These are phyloP conservation scores for Hirtodrosophila alboralis DNA, from an alignment of 2,888 invertebrate genomes.

Conservation along the genomic window DNA sequence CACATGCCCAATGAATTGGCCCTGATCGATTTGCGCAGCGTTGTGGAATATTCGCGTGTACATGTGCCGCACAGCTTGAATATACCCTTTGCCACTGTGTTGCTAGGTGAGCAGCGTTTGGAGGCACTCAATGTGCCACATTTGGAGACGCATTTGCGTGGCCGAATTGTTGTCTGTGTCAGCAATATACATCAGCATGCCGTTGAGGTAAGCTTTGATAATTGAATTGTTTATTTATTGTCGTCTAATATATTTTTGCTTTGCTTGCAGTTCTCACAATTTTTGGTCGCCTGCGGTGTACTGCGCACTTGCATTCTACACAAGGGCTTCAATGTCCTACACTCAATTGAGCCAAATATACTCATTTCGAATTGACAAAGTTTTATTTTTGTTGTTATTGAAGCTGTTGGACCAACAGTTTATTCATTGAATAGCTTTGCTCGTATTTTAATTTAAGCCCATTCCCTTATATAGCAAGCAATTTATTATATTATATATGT, in stretches of 20 bases:
- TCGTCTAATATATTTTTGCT: neutral
- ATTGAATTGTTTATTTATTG: no score
- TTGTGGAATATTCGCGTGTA: slow-evolving; percentile 88
- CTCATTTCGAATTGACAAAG: slow-evolving; percentile 81
- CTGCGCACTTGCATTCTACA: slow-evolving; percentile 93
- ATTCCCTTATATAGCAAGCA: slow-evolving; percentile 2
- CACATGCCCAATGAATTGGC: slow-evolving; percentile 86
- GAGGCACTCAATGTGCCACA: slow-evolving; percentile 89
- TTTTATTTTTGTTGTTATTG: no score
- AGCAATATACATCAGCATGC: slow-evolving; percentile 92
- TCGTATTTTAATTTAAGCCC: slow-evolving; percentile 7
- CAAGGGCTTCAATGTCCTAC: slow-evolving; percentile 93
- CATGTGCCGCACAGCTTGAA: slow-evolving; percentile 93
- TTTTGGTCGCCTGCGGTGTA: slow-evolving; percentile 91
- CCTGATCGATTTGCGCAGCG: slow-evolving; percentile 88
- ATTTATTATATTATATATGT: slow-evolving; percentile 6
- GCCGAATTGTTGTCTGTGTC: slow-evolving; percentile 90
- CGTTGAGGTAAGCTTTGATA: slow-evolving; percentile 86
- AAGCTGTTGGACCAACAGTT: slow-evolving; percentile 3
- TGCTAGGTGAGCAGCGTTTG: slow-evolving; percentile 88
- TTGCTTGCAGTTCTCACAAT: slow-evolving; percentile 90
- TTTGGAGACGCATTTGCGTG: slow-evolving; percentile 86
- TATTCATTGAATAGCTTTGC: slow-evolving; percentile 11
- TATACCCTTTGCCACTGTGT: slow-evolving; percentile 93
- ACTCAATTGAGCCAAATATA: slow-evolving; percentile 87